Evolutionary conservation across 2,888 invertebrate species (phyloP).

Genomic region (Pilophorus perplexus): DNA sequence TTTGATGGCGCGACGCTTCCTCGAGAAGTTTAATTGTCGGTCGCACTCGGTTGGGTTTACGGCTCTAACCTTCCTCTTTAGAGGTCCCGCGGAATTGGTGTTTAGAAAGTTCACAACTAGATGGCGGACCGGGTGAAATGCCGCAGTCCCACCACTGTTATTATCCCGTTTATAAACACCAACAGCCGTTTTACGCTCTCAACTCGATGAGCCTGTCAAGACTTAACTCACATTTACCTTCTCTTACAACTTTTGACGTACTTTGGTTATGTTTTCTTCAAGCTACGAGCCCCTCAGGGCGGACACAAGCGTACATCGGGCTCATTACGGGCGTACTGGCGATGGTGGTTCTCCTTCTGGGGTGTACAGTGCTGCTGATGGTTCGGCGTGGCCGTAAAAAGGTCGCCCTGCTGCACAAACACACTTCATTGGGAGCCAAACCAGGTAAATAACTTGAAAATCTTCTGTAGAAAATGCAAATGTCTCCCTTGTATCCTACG

Average conservation of each 20-base stretch:
- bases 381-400: constrained; percentile 64
- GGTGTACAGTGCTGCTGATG: constrained; percentile 65
- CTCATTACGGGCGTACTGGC: constrained; percentile 67
- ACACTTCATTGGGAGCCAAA: constrained; percentile 53
- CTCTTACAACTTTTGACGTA: too few species aligned
- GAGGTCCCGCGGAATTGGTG: not conserved
- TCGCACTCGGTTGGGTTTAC: not conserved
- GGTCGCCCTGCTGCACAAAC: constrained; percentile 63
- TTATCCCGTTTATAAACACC: not conserved
- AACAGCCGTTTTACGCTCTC: too few species aligned
- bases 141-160: not conserved
- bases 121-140: not conserved
- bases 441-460: constrained; percentile 49
- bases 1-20: not conserved
- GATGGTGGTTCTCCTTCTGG: constrained; percentile 63
- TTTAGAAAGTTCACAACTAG: not conserved
- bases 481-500: not conserved
- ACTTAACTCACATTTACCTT: not conserved
- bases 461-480: not conserved
- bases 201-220: too few species aligned
- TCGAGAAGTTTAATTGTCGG: not conserved
- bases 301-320: constrained; percentile 61
- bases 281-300: constrained; percentile 61
- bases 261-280: constrained; percentile 49
- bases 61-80: not conserved